phyloP scores from a whole-genome alignment of 2,888 invertebrate genomes.

The Neoaliturus tenellus region DNA sequence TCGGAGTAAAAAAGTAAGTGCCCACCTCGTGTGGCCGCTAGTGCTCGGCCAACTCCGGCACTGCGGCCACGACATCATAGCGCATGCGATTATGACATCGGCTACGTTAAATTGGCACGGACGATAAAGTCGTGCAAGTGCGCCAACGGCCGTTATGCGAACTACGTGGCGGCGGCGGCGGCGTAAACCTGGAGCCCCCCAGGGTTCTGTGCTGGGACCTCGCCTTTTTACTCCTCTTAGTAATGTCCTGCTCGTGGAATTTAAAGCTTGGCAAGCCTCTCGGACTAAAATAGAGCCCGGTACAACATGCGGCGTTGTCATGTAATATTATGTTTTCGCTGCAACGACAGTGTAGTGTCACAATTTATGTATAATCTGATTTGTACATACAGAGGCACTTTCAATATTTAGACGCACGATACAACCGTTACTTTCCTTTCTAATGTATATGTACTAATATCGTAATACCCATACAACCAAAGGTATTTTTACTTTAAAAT shows the following conservation, averaged over 20 bases:
- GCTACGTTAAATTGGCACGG: slow-evolving; percentile 7
- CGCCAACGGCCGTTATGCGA: slow-evolving; percentile 5
- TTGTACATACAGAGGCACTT: no score
- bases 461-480: no score
- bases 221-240: background rate
- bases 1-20: no score
- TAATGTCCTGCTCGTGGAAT: background rate
- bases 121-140: slow-evolving; percentile 15
- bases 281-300: background rate
- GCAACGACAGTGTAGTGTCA: no score
- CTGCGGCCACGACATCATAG: background rate
- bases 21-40: no score
- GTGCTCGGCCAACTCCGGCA: no score
- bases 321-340: no score
- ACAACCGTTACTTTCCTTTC: no score
- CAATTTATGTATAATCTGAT: no score
- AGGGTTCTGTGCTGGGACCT: background rate
- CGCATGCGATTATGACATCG: slow-evolving; percentile 31
- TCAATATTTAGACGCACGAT: no score
- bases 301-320: background rate
- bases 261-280: background rate
- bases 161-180: background rate
- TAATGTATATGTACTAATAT: no score
- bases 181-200: background rate
- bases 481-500: no score